Evolutionary conservation across 2,888 invertebrate genomes (phyloP), one percentile per base, ranked within the genome.

Genomic region (Micoletzkya japonica): DNA sequence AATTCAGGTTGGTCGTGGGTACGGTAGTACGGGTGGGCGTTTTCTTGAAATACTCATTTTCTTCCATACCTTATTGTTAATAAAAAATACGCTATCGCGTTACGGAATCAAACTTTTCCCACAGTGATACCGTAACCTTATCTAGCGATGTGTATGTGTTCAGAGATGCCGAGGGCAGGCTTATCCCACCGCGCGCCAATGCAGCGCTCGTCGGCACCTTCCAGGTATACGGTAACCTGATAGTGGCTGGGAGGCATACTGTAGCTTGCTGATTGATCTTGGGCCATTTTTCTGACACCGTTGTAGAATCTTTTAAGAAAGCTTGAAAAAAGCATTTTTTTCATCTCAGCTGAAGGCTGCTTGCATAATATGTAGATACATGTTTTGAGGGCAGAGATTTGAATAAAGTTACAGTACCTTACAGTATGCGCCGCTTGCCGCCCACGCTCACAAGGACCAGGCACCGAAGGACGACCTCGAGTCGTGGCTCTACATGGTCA

Each of bases 161-260:
- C 34, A 76, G 82, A n/a, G 80, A 81, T 70, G 70, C 75, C 10
- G 71, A 74, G 24, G 81, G 81, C 4, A 72, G 76, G 36, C 49
- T 76, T n/a, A 74, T 82, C 26, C 77, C 78, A 30, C 81, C 80
- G 7, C 72, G 82, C 36, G 59, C 72, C n/a, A 74, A 75, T 2
- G 80, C 80, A 4, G 80, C 82, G 1, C 70, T 81, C 34, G 75
- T 82, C 73, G 82, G 82, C 32, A 82, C 82, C 10, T 80, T 82
- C 71, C 80, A 66, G 64, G 64, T 66, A 24, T 36, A 17, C 44
- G 0, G 72, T n/a, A n/a, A n/a, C n/a, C n/a, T n/a, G n/a, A n/a
- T n/a, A n/a, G n/a, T n/a, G n/a, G n/a, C n/a, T n/a, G n/a, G n/a
- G n/a, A n/a, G n/a, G n/a, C 73, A 74, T 63, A 71, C 60, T n/a